Percentiles rank a stretch among this genome's conserved stretches.
Conservation (phyloP, 2,888 invertebrate genomes). For the Falcaria lacertinaria region DNA sequence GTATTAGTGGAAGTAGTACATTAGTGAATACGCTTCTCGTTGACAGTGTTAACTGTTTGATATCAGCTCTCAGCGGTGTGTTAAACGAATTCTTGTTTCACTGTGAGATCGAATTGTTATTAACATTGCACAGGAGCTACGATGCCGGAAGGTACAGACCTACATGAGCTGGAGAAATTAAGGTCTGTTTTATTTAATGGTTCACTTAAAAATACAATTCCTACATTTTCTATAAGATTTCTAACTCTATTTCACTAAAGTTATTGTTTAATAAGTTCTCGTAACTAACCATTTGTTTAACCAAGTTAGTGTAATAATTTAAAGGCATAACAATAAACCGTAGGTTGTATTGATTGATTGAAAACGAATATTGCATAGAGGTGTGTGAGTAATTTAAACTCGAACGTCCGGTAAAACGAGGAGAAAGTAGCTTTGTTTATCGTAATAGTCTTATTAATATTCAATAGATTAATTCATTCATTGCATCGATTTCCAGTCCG, state of each 20-base stretch:
- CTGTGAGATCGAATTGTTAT: conserved; percentile 1
- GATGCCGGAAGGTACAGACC: conserved; percentile 60
- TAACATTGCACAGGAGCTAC: conserved; percentile 11
- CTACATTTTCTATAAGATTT: background rate
- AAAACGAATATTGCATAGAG: background rate
- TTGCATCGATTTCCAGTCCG: conserved; percentile 21
- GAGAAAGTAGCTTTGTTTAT: background rate
- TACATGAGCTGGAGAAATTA: conserved; percentile 60
- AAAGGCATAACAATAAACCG: too few relatives aligned
- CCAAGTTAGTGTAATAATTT: too few relatives aligned
- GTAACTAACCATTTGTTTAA: background rate
- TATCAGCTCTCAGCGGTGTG: conserved; percentile 37
- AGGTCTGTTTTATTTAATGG: conserved; percentile 38
- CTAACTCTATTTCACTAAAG: too few relatives aligned
- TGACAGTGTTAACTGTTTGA: conserved; percentile 35
- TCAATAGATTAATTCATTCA: background rate
- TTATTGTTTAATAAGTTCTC: too few relatives aligned
- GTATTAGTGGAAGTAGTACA: conserved; percentile 54
- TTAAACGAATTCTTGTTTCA: conserved; percentile 8
- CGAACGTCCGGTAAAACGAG: background rate
- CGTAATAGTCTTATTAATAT: background rate
- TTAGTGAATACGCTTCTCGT: conserved; percentile 42
- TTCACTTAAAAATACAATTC: conserved; percentile 1
- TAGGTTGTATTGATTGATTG: too few relatives aligned
- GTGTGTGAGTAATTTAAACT: too few relatives aligned